Base-by-base conservation (phyloP, 2,113 vertebrate genomes). In the Xiphophorus hellerii region DNA sequence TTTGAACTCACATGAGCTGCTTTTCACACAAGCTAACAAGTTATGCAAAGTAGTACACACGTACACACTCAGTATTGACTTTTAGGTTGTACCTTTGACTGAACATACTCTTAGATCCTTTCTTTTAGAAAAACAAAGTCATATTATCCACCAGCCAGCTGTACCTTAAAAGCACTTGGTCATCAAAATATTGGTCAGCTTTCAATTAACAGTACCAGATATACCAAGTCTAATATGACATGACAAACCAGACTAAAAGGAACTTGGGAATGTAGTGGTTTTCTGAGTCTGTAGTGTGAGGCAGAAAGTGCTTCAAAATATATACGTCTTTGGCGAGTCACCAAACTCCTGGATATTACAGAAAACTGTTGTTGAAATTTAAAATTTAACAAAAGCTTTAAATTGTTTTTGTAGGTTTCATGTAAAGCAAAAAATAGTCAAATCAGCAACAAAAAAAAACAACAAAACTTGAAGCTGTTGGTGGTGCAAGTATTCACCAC, bases 131-230 rank as follows among this genome's bases (percentile, higher is more conserved):
- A 37, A 68, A 74, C 72, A 62, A 77, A 67, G 6, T 28, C 60
- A 4, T 30, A 30, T 58, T 66, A 51, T 27, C 63, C 44, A 30
- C 27, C 17, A 29, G 25, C 67, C 1, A 58, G 48, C 3, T 75
- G 42, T n/a, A 73, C 61, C 37, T 25, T 11, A 75, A 35, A 71
- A 67, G 61, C 17, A 74, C 76, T 78, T 83, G 73, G 44, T 48
- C 44, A 54, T 22, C 61, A 74, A 73, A 66, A 79, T 66, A 74
- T 89, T 84, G 75, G 88, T 81, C 37, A 5, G 68, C 54, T 74
- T 65, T 51, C 14, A 28, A 66, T 78, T 30, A 73, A 42, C 30
- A 73, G 48, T 54, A 82, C 48, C 62, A 70, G 54, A 37, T 65
- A 76, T 42, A 64, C 14, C 20, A 63, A 82, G 44, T 48, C 58